These are phyloP conservation scores for Drosophila diplacantha DNA, from an alignment of 2,888 invertebrate genomes.

Conservation along the genomic window DNA sequence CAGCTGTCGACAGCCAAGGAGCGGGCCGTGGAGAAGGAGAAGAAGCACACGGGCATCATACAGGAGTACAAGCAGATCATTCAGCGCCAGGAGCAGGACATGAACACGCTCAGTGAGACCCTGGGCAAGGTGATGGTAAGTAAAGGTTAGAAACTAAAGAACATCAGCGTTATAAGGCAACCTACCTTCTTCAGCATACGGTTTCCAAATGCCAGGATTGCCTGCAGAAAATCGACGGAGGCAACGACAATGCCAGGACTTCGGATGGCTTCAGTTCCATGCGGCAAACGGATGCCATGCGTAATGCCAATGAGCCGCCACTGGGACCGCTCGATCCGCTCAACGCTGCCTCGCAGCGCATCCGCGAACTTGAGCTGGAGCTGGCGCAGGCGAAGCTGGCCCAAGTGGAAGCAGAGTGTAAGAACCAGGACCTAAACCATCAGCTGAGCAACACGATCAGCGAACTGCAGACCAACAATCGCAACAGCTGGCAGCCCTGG, in stretches of 20 bases:
- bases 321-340: slow-evolving; percentile 77
- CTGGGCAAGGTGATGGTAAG: slow-evolving; percentile 82
- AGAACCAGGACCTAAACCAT: slow-evolving; percentile 95
- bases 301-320: slow-evolving; percentile 64
- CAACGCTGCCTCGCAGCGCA: slow-evolving; percentile 79
- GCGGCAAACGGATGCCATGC: slow-evolving; percentile 36
- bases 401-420: slow-evolving; percentile 97
- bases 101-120: slow-evolving; percentile 82
- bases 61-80: slow-evolving; percentile 95
- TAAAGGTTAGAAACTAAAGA: slow-evolving; percentile 2
- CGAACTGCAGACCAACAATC: slow-evolving; percentile 82
- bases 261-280: slow-evolving; percentile 17
- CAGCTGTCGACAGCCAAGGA: slow-evolving; percentile 87
- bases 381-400: slow-evolving; percentile 97
- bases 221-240: slow-evolving; percentile 58
- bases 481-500: slow-evolving; percentile 90
- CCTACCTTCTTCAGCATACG: slow-evolving; percentile 76
- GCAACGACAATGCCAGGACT: slow-evolving; percentile 43
- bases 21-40: slow-evolving; percentile 84
- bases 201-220: slow-evolving; percentile 79
- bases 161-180: neutral
- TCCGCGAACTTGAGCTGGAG: slow-evolving; percentile 95
- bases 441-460: slow-evolving; percentile 89
- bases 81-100: slow-evolving; percentile 89
- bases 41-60: slow-evolving; percentile 88